These are phyloP conservation scores for Ochropacha duplaris DNA, from an alignment of 2,888 invertebrate genomes.

Conservation along the genomic window DNA sequence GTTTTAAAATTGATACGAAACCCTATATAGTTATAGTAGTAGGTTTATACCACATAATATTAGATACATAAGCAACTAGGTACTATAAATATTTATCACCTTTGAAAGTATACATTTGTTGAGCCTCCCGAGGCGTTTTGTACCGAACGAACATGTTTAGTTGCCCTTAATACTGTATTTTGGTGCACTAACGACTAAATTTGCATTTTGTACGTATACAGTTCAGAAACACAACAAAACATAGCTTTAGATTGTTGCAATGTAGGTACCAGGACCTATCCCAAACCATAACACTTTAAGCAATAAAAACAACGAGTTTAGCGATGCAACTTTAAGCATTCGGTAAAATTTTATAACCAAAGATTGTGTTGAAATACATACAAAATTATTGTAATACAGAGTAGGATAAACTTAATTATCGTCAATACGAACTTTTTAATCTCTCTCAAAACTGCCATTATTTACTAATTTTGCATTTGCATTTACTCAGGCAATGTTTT, in stretches of 20 bases:
- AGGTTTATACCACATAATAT: too few species aligned
- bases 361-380: not conserved
- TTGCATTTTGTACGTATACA: not conserved
- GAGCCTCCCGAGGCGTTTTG: not conserved
- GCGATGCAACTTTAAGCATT: not conserved
- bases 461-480: too few species aligned
- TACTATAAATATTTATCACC: too few species aligned
- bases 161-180: not conserved
- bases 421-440: too few species aligned
- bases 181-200: conserved; percentile 1
- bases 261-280: not conserved
- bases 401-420: too few species aligned
- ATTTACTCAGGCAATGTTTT: too few species aligned
- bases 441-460: too few species aligned
- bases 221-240: not conserved
- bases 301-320: not conserved
- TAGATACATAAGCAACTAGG: too few species aligned
- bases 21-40: too few species aligned
- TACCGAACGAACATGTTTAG: not conserved
- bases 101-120: not conserved
- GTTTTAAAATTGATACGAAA: too few species aligned
- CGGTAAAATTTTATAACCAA: not conserved
- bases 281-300: not conserved
- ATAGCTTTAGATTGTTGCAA: not conserved
- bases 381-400: too few species aligned